Evolutionary conservation across 1,140 invertebrate genomes (phyloP).

Genomic region (Stegodyphus dumicola): DNA sequence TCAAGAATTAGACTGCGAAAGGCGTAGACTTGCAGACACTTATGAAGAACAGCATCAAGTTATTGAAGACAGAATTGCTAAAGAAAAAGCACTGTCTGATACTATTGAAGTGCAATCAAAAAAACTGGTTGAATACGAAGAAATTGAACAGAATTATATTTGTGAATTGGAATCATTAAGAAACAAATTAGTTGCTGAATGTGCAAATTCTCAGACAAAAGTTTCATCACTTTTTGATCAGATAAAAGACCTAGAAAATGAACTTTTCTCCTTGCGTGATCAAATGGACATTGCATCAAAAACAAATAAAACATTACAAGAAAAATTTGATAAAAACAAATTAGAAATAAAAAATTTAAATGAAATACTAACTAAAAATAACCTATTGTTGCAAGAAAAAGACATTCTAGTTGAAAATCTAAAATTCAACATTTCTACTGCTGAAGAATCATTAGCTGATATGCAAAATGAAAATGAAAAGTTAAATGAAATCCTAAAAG

Average conservation of each 20-base stretch:
- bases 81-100: neutral
- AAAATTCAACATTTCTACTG: too few relatives aligned
- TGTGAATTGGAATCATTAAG: conserved; percentile 4
- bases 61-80: neutral
- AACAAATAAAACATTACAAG: neutral
- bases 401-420: too few relatives aligned
- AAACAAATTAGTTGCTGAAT: neutral
- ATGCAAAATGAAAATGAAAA: neutral
- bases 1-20: neutral
- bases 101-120: neutral
- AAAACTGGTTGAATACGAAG: neutral
- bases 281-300: conserved; percentile 23
- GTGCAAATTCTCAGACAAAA: conserved; percentile 17
- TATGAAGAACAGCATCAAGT: neutral
- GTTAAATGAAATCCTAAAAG: neutral
- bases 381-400: too few relatives aligned
- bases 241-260: conserved; percentile 35
- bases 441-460: too few relatives aligned
- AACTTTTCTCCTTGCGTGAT: neutral
- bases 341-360: neutral
- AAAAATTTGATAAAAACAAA: neutral
- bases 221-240: conserved; percentile 13
- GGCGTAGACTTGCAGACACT: too few relatives aligned
- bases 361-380: too few relatives aligned
- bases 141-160: neutral